phyloP scores from a whole-genome alignment of 2,113 vertebrate species.

The Equus przewalskii region DNA sequence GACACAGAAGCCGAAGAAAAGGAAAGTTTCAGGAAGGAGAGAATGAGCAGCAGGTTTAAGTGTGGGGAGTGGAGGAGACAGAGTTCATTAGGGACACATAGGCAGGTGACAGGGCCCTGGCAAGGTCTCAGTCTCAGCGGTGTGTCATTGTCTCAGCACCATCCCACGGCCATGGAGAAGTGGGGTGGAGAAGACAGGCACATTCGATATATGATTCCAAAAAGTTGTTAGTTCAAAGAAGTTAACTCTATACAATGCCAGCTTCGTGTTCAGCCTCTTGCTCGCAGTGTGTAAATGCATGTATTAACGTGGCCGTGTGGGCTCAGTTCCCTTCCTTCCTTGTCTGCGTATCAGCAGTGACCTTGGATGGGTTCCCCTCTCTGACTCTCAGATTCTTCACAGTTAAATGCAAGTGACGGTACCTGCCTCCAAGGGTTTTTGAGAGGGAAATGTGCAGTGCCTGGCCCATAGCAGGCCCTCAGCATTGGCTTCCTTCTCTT shows the following conservation, averaged over 20 bases:
- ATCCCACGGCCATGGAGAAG: neutral
- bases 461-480: neutral
- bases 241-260: neutral
- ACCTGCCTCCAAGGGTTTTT: neutral
- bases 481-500: neutral
- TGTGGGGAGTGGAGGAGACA: too few species aligned
- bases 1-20: neutral
- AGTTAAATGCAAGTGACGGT: neutral
- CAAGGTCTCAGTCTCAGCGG: too few species aligned
- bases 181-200: neutral
- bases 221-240: neutral
- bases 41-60: neutral
- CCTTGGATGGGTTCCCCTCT: neutral
- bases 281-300: fast-evolving
- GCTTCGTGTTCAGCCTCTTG: neutral
- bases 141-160: neutral
- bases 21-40: neutral
- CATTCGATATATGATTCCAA: neutral
- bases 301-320: fast-evolving
- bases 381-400: neutral
- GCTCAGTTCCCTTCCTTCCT: neutral
- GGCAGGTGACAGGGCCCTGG: neutral
- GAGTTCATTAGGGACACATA: too few species aligned
- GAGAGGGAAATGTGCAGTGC: neutral
- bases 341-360: neutral